These are phyloP conservation scores for Diglossa cyanea DNA, from an alignment of 2,797 vertebrate species.

Conservation along the genomic window DNA sequence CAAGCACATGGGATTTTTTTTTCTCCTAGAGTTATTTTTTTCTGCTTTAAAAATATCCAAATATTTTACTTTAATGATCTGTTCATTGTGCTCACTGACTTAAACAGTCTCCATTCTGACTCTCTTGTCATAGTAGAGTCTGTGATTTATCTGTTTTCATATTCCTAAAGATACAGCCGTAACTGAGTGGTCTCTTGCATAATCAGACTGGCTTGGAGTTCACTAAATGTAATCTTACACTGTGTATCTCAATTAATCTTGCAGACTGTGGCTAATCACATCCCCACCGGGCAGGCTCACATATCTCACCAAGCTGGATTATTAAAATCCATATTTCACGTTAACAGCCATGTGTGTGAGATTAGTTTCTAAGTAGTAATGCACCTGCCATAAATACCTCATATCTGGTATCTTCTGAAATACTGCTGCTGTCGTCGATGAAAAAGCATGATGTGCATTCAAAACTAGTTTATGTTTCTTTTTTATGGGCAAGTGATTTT, in stretches of 20 bases:
- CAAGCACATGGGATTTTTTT: not conserved
- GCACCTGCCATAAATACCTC: conserved; percentile 75
- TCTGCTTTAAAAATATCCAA: not conserved
- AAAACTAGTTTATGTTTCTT: conserved; percentile 61
- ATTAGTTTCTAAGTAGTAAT: conserved; percentile 79
- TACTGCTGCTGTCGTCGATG: conserved; percentile 70
- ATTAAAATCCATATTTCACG: conserved; percentile 90
- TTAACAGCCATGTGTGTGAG: conserved; percentile 77
- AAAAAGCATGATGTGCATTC: conserved; percentile 68
- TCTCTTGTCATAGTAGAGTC: conserved; percentile 30
- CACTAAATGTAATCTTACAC: conserved; percentile 82
- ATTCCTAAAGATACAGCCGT: conserved; percentile 78
- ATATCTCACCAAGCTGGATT: conserved; percentile 84
- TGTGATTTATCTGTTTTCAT: conserved; percentile 84
- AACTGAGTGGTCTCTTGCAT: conserved; percentile 84
- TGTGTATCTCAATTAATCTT: conserved; percentile 94
- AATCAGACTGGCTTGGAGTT: conserved; percentile 81
- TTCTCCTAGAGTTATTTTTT: not conserved
- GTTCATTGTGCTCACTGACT: not conserved
- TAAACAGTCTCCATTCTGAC: conserved; percentile 25
- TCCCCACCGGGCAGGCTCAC: conserved; percentile 78
- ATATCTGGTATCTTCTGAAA: conserved; percentile 74
- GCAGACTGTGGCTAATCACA: conserved; percentile 88
- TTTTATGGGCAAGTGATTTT: conserved; percentile 40
- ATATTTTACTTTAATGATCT: not conserved